Evolutionary conservation across 2,113 vertebrate genomes (phyloP).

Genomic region (Dicentrarchus labrax): DNA sequence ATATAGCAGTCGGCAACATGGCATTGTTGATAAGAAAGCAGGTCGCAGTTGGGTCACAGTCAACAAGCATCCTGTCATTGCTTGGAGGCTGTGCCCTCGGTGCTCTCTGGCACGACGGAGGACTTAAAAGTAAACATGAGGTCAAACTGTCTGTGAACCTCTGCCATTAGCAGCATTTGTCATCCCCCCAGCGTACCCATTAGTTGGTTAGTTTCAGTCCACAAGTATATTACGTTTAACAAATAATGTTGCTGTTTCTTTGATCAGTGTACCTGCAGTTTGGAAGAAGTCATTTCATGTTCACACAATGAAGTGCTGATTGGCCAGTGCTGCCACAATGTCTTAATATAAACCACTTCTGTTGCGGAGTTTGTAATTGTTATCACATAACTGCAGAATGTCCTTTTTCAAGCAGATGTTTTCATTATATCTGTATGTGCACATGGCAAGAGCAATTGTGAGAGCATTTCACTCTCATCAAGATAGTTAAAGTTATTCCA

Average conservation of each 20-base stretch:
- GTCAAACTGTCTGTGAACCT: background rate
- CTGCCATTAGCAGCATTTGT: background rate
- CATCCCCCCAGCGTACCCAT: too few relatives aligned
- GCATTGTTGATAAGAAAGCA: background rate
- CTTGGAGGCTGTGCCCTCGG: background rate
- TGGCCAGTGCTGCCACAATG: background rate
- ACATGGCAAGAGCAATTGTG: background rate
- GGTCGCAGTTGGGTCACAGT: background rate
- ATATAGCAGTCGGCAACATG: background rate
- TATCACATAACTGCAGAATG: background rate
- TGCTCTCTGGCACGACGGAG: background rate
- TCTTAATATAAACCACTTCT: background rate
- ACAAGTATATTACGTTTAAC: background rate
- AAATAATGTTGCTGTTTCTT: background rate
- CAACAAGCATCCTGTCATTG: background rate
- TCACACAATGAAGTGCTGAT: background rate
- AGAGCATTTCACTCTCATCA: slow-evolving; percentile 12
- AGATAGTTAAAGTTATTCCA: slow-evolving; percentile 1
- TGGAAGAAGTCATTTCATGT: background rate
- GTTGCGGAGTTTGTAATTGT: background rate
- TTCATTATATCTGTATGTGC: background rate
- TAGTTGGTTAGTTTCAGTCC: background rate
- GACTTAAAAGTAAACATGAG: background rate
- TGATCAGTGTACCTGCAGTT: background rate
- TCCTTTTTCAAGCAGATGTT: slow-evolving; percentile 4